Evolutionary conservation across 2,797 vertebrate genomes (phyloP), one percentile per base, ranked within the genome.

Genomic region (Nyctalus aviator): DNA sequence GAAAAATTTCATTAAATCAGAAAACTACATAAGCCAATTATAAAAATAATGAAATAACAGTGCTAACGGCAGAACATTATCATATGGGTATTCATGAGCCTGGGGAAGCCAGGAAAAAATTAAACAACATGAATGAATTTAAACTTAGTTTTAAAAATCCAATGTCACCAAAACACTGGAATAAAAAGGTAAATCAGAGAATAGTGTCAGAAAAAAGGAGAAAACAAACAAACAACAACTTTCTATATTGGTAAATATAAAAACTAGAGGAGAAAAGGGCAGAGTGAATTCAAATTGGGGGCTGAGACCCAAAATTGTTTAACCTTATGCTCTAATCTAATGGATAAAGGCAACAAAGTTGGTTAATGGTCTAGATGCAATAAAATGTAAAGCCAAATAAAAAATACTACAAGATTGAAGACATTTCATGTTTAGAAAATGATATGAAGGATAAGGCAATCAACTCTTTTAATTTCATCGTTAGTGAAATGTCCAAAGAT

Each of bases 331-430:
- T 88, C 23, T 85, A n/a, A 72, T 17, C 23, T 85, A n/a, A 72
- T 17, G 78, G 35, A 73, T 17, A 64, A 0, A 55, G 37, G 35
- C 6, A 64, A n/a, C 8, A 68, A 11, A 1, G 5, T 62, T 13
- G 83, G 10, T 25, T 48, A 0, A 55, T 69, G 20, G 14, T 32
- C 71, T 32, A 37, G 18, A 81, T 23, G 11, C 6, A 89, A 17
- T 77, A 66, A 71, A 82, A 32, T 30, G 7, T 59, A n/a, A 89
- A 64, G n/a, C 25, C 68, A 90, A 77, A 84, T 30, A 55, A 89
- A 72, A 72, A 1, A 59, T 8, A 78, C 75, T 21, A 53, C 4
- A 48, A 41, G 2, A 14, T 53, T 59, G 30, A 44, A 55, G 57
- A 69, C 15, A 72, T 69, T 59, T 84, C 35, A 27, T 57, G 30